Evolutionary conservation across 2,113 vertebrate genomes (phyloP).

Genomic region (Microtus richardsoni): DNA sequence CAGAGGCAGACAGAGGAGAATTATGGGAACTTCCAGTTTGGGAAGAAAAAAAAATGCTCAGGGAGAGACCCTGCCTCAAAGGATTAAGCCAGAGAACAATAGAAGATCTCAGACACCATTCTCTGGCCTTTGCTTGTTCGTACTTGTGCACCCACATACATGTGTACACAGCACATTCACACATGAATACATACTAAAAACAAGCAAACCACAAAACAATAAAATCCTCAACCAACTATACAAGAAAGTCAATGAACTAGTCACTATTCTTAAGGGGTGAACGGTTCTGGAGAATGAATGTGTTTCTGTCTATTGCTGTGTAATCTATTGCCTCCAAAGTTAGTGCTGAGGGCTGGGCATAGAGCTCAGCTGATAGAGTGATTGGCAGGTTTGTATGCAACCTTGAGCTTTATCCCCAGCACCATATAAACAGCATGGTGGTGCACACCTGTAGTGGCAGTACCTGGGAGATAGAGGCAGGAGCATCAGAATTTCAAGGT

Average conservation of each 20-base stretch:
- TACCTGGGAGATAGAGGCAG: background rate
- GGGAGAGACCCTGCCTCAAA: background rate
- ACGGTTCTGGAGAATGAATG: background rate
- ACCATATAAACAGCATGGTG: background rate
- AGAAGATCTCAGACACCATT: background rate
- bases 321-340: slow-evolving; percentile 14
- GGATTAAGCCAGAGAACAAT: background rate
- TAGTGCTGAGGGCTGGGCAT: background rate
- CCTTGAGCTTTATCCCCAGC: background rate
- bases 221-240: background rate
- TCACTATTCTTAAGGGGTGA: background rate
- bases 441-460: background rate
- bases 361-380: background rate
- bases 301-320: background rate
- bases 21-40: background rate
- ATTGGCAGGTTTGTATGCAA: background rate
- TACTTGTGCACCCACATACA: background rate
- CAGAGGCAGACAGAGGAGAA: background rate
- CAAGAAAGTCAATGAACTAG: background rate
- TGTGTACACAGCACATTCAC: background rate
- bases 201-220: background rate
- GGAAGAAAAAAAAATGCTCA: background rate
- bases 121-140: background rate
- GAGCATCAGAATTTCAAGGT: background rate
- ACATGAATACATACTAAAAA: background rate